Evolutionary conservation across 2,797 vertebrate species (phyloP).

Genomic region (Emys orbicularis): DNA sequence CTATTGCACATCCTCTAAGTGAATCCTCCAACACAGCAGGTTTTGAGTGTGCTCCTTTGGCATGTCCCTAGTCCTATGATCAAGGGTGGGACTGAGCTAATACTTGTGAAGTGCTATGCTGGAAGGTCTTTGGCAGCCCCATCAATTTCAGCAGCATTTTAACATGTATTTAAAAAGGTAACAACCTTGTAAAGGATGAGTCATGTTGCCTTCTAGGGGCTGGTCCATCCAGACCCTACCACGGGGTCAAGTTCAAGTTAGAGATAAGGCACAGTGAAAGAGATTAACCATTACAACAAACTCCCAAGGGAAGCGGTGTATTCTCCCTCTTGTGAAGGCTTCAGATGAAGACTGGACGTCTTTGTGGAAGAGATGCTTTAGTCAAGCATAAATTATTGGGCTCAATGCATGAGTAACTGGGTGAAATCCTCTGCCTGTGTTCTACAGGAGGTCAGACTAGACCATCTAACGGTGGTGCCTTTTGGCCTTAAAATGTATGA

Average conservation of each 20-base stretch:
- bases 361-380: background rate
- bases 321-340: background rate
- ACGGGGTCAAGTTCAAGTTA: background rate
- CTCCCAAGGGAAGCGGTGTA: background rate
- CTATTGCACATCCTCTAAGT: background rate
- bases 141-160: background rate
- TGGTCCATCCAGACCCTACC: background rate
- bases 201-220: background rate
- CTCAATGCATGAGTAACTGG: fast-evolving
- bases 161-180: background rate
- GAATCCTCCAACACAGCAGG: background rate
- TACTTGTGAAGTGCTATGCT: background rate
- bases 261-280: background rate
- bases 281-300: background rate
- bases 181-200: background rate
- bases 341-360: background rate
- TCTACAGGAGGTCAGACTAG: background rate
- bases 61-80: background rate
- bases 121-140: background rate
- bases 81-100: background rate
- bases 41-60: background rate
- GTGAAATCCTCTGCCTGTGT: conserved; percentile 23
- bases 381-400: background rate
- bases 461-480: conserved; percentile 28
- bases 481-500: background rate